phyloP scores from a whole-genome alignment of 2,797 vertebrate species.

The Enteromius thamalakanensis region DNA sequence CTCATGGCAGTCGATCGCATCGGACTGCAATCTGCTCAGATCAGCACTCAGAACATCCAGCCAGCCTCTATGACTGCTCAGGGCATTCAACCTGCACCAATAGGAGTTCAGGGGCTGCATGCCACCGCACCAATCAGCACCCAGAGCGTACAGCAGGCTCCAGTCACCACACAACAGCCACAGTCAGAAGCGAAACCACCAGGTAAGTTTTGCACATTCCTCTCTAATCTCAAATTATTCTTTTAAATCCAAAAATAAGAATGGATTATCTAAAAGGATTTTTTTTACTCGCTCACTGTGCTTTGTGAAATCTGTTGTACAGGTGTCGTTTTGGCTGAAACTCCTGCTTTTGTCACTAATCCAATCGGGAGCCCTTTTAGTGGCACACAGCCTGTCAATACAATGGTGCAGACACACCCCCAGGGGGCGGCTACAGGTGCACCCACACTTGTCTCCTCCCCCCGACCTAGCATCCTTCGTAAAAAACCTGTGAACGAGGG shows the following conservation, averaged over 20 bases:
- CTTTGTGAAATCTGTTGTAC: neutral
- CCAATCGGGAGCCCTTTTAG: constrained; percentile 91
- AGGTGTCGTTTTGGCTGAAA: constrained; percentile 92
- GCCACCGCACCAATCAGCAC: constrained; percentile 84
- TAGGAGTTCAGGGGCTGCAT: constrained; percentile 91
- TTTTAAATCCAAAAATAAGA: neutral
- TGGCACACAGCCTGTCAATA: constrained; percentile 85
- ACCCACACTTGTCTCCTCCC: constrained; percentile 91
- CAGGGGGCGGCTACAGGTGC: constrained; percentile 85
- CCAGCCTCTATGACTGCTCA: constrained; percentile 86
- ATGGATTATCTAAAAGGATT: neutral
- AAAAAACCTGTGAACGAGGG: constrained; percentile 94
- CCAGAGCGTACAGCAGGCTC: constrained; percentile 88
- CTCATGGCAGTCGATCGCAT: constrained; percentile 97
- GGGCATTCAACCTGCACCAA: constrained; percentile 89
- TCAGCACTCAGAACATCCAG: constrained; percentile 92
- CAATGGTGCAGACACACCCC: constrained; percentile 91
- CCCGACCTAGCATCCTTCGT: constrained; percentile 94
- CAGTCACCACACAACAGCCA: constrained; percentile 79
- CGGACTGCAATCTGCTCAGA: constrained; percentile 90
- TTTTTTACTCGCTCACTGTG: neutral
- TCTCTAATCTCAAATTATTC: neutral
- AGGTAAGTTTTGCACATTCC: constrained; percentile 72
- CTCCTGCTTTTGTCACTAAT: constrained; percentile 89
- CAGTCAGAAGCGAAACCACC: constrained; percentile 87